These are phyloP conservation scores for Morpho deidamia DNA, from an alignment of 2,888 invertebrate genomes.

Conservation along the genomic window DNA sequence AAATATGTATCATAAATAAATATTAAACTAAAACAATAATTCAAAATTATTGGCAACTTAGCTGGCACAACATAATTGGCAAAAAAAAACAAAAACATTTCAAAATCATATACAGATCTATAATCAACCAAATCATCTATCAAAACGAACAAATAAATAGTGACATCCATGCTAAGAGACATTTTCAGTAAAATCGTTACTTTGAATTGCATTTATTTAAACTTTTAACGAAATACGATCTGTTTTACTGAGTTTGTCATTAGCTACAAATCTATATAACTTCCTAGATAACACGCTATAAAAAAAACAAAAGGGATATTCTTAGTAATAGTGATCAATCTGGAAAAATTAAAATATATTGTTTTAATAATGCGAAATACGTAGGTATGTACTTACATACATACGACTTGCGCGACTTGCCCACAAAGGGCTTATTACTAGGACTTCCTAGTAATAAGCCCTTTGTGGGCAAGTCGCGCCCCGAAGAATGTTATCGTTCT, in stretches of 20 bases:
- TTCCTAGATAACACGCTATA: constrained; percentile 16
- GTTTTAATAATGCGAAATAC: too few relatives aligned
- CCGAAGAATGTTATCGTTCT: too few relatives aligned
- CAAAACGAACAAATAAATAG: constrained; percentile 14
- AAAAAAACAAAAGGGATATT: constrained; percentile 15
- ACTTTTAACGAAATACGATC: background rate
- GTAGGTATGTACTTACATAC: too few relatives aligned
- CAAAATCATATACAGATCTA: constrained; percentile 14
- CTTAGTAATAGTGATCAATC: constrained; percentile 3
- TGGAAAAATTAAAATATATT: background rate
- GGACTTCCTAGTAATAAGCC: too few relatives aligned
- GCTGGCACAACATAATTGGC: constrained; percentile 24
- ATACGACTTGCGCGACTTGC: too few relatives aligned
- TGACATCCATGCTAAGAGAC: background rate
- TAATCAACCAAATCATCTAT: constrained; percentile 17
- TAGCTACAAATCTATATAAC: constrained; percentile 11
- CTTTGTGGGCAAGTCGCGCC: too few relatives aligned
- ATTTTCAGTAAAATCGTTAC: constrained; percentile 17
- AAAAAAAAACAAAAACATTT: constrained; percentile 12
- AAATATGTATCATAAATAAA: too few relatives aligned
- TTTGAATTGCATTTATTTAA: background rate
- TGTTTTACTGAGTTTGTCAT: constrained; percentile 13
- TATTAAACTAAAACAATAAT: too few relatives aligned
- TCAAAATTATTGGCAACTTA: constrained; percentile 10
- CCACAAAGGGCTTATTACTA: too few relatives aligned